Percentiles rank a stretch among this genome's conserved stretches.
Evolutionary conservation across 1,140 invertebrate species (phyloP).

Genomic region (Oryzaephilus surinamensis): DNA sequence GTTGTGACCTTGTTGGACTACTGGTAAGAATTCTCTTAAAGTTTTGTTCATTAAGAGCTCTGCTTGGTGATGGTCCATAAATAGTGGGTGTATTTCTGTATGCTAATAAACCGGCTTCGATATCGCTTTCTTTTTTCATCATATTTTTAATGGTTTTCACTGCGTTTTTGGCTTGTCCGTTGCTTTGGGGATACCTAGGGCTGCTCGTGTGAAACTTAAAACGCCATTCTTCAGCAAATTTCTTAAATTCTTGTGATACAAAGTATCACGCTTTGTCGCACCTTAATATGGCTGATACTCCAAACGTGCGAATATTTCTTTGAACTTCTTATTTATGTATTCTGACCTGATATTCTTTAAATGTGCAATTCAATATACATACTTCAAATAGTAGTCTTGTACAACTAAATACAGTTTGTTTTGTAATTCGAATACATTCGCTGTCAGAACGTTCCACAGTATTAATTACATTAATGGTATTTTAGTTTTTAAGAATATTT

Average conservation of each 20-base stretch:
- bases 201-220: conserved; percentile 32
- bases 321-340: conserved; percentile 17
- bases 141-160: conserved; percentile 33
- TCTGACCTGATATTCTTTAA: conserved; percentile 4
- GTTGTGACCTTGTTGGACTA: too few species aligned
- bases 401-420: conserved; percentile 28
- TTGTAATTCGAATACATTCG: conserved; percentile 27
- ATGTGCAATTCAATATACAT: conserved; percentile 18
- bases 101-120: too few species aligned
- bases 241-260: conserved; percentile 29
- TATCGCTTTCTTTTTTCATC: conserved; percentile 31
- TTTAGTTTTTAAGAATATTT: conserved; percentile 25
- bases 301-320: conserved; percentile 26
- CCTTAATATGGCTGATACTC: conserved; percentile 31
- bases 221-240: too few species aligned
- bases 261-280: conserved; percentile 37
- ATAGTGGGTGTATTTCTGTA: too few species aligned
- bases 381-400: conserved; percentile 32
- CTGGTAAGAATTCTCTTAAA: too few species aligned
- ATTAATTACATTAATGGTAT: conserved; percentile 21
- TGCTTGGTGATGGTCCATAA: too few species aligned
- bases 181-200: conserved; percentile 32
- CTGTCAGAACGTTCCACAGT: conserved; percentile 27
- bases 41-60: too few species aligned
- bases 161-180: conserved; percentile 32